phyloP scores from a whole-genome alignment of 2,888 invertebrate genomes.

The Himalopsyche anomala region DNA sequence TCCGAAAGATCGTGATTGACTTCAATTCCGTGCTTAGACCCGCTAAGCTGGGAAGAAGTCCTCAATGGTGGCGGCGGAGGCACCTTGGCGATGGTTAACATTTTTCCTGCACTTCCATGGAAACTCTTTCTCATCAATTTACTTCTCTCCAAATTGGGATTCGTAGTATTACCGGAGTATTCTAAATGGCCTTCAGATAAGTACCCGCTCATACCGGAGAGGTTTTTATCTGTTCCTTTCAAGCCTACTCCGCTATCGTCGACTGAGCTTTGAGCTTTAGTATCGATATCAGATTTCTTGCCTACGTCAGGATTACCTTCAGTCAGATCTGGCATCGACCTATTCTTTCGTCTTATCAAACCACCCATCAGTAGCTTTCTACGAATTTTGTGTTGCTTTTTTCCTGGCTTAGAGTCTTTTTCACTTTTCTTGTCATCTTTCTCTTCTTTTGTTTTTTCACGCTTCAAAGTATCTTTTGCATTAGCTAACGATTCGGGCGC shows the following conservation, averaged over 20 bases:
- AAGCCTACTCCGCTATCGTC: slow-evolving; percentile 87
- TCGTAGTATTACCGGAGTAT: slow-evolving; percentile 81
- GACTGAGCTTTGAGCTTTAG: slow-evolving; percentile 77
- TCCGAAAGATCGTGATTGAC: slow-evolving; percentile 73
- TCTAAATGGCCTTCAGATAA: slow-evolving; percentile 92
- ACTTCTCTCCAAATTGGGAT: slow-evolving; percentile 90
- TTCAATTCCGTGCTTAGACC: slow-evolving; percentile 80
- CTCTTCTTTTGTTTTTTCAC: slow-evolving; percentile 77
- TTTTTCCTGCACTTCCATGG: slow-evolving; percentile 89
- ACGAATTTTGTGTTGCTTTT: slow-evolving; percentile 93
- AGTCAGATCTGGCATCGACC: slow-evolving; percentile 94
- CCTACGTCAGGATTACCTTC: slow-evolving; percentile 82
- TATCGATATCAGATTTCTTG: slow-evolving; percentile 72
- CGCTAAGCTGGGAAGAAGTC: slow-evolving; percentile 90
- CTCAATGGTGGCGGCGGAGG: slow-evolving; percentile 90
- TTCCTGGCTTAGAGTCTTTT: slow-evolving; percentile 85
- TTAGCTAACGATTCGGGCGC: slow-evolving; percentile 77
- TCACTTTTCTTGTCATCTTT: slow-evolving; percentile 79
- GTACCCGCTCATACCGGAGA: slow-evolving; percentile 84
- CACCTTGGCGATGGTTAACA: slow-evolving; percentile 89
- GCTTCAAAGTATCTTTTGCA: slow-evolving; percentile 75
- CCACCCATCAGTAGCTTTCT: slow-evolving; percentile 93
- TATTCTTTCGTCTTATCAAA: slow-evolving; percentile 89
- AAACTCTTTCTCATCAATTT: slow-evolving; percentile 93
- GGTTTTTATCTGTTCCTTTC: slow-evolving; percentile 78